Evolutionary conservation across 1,140 invertebrate genomes (phyloP).

Genomic region (Cydia strobilella): DNA sequence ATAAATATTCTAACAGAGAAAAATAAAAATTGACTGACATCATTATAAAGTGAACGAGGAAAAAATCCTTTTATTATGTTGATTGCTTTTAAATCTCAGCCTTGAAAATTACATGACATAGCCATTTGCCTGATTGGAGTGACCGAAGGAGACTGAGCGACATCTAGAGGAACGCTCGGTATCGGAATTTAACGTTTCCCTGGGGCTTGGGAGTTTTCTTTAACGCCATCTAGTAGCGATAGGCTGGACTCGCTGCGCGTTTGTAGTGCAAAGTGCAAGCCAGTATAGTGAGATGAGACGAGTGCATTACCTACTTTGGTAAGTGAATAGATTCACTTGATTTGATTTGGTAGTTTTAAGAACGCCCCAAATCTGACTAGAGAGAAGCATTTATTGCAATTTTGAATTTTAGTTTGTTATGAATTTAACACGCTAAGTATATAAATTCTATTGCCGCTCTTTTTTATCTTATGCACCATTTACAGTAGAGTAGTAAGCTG

Average conservation of each 20-base stretch:
- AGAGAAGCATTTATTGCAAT: not conserved
- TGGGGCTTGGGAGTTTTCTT: conserved; percentile 2
- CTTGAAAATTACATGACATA: conserved; percentile 16
- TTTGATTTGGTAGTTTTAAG: conserved; percentile 1
- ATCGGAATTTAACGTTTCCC: conserved; percentile 6
- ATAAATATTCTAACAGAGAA: conserved; percentile 4
- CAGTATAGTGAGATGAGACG: not conserved
- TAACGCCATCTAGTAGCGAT: conserved; percentile 19
- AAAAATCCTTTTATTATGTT: conserved; percentile 9
- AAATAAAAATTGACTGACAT: not conserved
- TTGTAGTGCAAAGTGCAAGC: conserved; percentile 18
- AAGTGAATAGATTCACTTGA: conserved; percentile 24
- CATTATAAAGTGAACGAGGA: not conserved
- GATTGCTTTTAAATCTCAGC: conserved; percentile 22
- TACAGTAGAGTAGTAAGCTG: too few relatives aligned
- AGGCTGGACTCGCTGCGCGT: not conserved
- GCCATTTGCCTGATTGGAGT: conserved; percentile 16
- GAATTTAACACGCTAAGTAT: too few relatives aligned
- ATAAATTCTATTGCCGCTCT: too few relatives aligned
- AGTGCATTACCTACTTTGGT: conserved; percentile 20
- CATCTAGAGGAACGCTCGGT: conserved; percentile 16
- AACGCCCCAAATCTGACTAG: not conserved
- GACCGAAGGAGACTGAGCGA: not conserved
- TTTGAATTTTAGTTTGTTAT: not conserved
- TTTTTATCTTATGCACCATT: too few relatives aligned